phyloP scores from a whole-genome alignment of 2,888 invertebrate species.

The Drosophila melanocephala region DNA sequence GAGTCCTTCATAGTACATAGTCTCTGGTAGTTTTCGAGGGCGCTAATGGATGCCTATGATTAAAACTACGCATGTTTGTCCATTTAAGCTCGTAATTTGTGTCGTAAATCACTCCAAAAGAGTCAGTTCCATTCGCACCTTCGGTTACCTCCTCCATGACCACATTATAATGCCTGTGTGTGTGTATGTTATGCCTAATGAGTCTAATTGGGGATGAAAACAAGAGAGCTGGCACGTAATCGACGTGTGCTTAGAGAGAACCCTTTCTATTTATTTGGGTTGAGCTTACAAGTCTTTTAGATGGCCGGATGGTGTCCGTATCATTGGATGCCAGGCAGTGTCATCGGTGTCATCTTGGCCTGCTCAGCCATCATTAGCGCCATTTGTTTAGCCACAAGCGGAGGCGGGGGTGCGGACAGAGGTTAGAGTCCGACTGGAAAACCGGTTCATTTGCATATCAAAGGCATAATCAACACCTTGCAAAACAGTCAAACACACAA shows the following conservation, averaged over 20 bases:
- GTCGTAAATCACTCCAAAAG: constrained; percentile 74
- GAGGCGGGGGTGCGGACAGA: background rate
- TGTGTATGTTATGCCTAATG: constrained; percentile 60
- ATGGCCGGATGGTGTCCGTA: constrained; percentile 48
- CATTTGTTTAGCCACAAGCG: constrained; percentile 52
- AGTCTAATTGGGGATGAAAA: constrained; percentile 77
- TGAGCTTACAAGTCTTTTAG: constrained; percentile 45
- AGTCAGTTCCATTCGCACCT: constrained; percentile 66
- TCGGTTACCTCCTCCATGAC: constrained; percentile 22
- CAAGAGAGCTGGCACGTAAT: constrained; percentile 47
- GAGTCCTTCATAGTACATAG: background rate
- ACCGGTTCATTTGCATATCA: constrained; percentile 81
- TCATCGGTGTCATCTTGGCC: constrained; percentile 57
- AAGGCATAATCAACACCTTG: constrained; percentile 81
- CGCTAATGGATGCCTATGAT: constrained; percentile 73
- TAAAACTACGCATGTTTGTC: constrained; percentile 80
- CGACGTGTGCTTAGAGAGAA: constrained; percentile 51
- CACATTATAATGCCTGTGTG: constrained; percentile 50
- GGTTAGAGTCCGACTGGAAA: constrained; percentile 45
- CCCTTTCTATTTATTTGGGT: constrained; percentile 51
- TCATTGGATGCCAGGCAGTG: constrained; percentile 55
- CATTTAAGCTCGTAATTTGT: constrained; percentile 78
- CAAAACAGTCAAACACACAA: constrained; percentile 55
- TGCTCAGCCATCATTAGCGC: constrained; percentile 73
- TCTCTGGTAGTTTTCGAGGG: constrained; percentile 34